These are phyloP conservation scores for Sphaerophoria rueppellii DNA, from an alignment of 2,888 invertebrate genomes.

Conservation along the genomic window DNA sequence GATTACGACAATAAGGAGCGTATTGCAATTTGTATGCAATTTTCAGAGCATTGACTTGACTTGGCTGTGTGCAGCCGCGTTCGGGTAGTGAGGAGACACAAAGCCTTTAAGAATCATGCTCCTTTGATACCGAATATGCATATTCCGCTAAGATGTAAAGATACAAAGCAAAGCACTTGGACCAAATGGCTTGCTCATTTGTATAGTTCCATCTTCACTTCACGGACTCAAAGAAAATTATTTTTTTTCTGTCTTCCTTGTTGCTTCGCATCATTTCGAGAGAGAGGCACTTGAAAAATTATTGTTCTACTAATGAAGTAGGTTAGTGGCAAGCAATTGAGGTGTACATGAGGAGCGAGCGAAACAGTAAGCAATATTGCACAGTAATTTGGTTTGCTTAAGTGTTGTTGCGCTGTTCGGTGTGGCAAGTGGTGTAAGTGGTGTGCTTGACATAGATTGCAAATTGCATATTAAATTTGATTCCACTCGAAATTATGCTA, in stretches of 20 bases:
- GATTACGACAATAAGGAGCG: slow-evolving; percentile 57
- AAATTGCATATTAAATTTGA: slow-evolving; percentile 1
- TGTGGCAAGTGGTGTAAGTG: not conserved
- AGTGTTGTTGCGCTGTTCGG: not conserved
- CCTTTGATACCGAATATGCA: slow-evolving; percentile 58
- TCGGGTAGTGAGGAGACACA: slow-evolving; percentile 27
- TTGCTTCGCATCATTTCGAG: slow-evolving; percentile 43
- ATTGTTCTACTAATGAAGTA: slow-evolving; percentile 65
- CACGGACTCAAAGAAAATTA: slow-evolving; percentile 1
- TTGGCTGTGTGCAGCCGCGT: slow-evolving; percentile 43
- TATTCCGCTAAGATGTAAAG: slow-evolving; percentile 38
- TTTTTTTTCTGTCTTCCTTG: not conserved
- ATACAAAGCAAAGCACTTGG: slow-evolving; percentile 35
- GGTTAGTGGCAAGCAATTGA: not conserved
- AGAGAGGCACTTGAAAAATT: slow-evolving; percentile 45
- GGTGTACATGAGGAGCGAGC: not conserved
- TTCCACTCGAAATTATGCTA: not conserved
- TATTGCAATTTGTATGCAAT: slow-evolving; percentile 68
- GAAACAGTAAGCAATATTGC: slow-evolving; percentile 1
- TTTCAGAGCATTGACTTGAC: slow-evolving; percentile 59
- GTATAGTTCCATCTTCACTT: slow-evolving; percentile 38
- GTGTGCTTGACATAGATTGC: slow-evolving; percentile 19
- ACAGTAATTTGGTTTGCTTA: slow-evolving; percentile 15
- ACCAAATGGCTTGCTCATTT: slow-evolving; percentile 57
- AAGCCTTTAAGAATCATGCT: slow-evolving; percentile 26